These are phyloP conservation scores for Bergia puertoricense DNA, from an alignment of 92 coral and sea anemone species.

Conservation along the genomic window DNA sequence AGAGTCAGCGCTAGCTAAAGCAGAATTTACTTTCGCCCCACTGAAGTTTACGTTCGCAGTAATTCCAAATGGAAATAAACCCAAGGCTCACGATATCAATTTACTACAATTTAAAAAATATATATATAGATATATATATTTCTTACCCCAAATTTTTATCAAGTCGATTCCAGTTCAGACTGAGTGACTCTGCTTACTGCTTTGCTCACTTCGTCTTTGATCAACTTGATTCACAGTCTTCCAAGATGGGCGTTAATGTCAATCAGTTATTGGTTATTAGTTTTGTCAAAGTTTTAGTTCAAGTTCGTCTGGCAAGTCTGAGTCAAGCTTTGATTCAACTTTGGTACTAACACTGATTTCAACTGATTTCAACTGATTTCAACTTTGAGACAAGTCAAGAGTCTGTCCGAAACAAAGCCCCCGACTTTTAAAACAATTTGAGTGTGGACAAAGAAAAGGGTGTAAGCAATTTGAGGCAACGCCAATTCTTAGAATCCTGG, in stretches of 20 bases:
- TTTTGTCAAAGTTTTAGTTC: neutral
- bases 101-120: neutral
- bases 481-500: no score
- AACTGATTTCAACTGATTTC: no score
- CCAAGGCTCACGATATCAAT: neutral
- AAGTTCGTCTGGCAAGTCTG: neutral
- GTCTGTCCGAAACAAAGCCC: no score
- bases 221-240: no score
- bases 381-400: no score
- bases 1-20: neutral
- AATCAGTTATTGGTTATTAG: no score
- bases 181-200: no score
- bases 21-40: neutral
- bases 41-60: neutral
- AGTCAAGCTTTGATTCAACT: neutral
- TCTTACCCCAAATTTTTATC: neutral
- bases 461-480: no score
- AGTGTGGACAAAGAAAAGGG: neutral
- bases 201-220: no score
- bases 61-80: neutral
- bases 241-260: no score
- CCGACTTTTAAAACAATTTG: neutral
- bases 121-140: no score
- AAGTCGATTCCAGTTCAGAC: neutral
- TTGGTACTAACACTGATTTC: no score